Evolutionary conservation across 2,888 invertebrate genomes (phyloP).

Genomic region (Temnothorax rugatulus): DNA sequence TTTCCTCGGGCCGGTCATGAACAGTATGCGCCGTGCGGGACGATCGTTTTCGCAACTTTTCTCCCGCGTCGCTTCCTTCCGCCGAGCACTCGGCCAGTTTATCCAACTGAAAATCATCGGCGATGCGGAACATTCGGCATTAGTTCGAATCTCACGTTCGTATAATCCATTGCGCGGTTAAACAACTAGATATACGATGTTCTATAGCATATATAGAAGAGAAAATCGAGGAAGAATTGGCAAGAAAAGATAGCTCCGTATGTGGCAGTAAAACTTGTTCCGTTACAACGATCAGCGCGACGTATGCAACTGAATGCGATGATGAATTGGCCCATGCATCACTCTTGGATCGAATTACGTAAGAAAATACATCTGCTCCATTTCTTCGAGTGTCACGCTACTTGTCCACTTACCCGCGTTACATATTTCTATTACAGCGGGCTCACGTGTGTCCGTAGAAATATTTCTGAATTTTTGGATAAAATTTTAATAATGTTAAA

Average conservation of each 20-base stretch:
- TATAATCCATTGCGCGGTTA: conserved; percentile 7
- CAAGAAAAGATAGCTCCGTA: neutral
- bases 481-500: neutral
- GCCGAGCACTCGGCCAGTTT: conserved; percentile 8
- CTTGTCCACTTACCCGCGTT: neutral
- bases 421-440: neutral
- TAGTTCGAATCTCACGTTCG: conserved; percentile 19
- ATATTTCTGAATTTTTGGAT: neutral
- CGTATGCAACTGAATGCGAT: conserved; percentile 22
- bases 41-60: conserved; percentile 57
- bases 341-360: conserved; percentile 26
- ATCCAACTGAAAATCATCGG: conserved; percentile 31
- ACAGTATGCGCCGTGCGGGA: conserved; percentile 51
- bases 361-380: conserved; percentile 23
- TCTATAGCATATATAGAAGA: neutral
- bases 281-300: conserved; percentile 15
- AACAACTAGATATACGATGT: neutral
- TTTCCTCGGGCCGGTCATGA: conserved; percentile 58
- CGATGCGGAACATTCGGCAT: conserved; percentile 13
- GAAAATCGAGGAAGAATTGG: conserved; percentile 11
- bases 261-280: conserved; percentile 14
- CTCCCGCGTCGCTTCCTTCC: conserved; percentile 7
- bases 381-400: conserved; percentile 29
- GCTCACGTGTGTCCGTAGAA: neutral
- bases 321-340: conserved; percentile 43